Evolutionary conservation across 2,888 invertebrate species (phyloP), one percentile per base, ranked within the genome.

Genomic region (Epistrophe eligans): DNA sequence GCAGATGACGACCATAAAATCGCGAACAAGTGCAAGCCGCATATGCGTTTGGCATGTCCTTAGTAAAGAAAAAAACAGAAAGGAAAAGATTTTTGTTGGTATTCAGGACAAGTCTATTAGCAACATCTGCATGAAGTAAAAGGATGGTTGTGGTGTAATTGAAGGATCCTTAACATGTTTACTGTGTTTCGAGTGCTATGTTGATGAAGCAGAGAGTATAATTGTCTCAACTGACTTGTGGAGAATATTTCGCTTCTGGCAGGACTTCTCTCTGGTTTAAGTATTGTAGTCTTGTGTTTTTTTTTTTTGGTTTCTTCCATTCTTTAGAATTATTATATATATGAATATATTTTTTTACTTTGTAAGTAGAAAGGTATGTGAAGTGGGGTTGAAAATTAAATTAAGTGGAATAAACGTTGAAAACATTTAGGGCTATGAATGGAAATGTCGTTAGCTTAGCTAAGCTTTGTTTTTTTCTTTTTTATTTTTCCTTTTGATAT

Each of bases 331-430:
- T 52, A 52, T 70, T 70, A 19, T 70, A 50, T 4, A 13, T 24
- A 40, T 71, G 11, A 32, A n/a, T 55, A 11, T 43, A 35, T 66
- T 76, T 17, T 32, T 87, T 60, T 24, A 52, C 52, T 55, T 67
- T 79, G 32, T 52, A 24, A 1, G 5, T 10, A 10, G 10, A 9
- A 17, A 11, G 1, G 11, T 32, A 11, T 19, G n/a, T 35, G 45
- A 60, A 57, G 66, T 76, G 79, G 48, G 87, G 83, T 62, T 79
- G 50, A 9, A 74, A 79, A 83, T 87, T 87, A 87, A 83, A 83
- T 87, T 83, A 79, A 87, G 83, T 83, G 87, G 72, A 87, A 87
- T 87, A 79, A 79, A 87, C 79, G 76, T 79, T 76, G 76, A 87
- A 83, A 87, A 79, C 66, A 66, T 79, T 87, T 83, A 81, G 60